Evolutionary conservation across 92 coral and sea anemone species (phyloP).

Genomic region (Hydrozoanthus gracilis): DNA sequence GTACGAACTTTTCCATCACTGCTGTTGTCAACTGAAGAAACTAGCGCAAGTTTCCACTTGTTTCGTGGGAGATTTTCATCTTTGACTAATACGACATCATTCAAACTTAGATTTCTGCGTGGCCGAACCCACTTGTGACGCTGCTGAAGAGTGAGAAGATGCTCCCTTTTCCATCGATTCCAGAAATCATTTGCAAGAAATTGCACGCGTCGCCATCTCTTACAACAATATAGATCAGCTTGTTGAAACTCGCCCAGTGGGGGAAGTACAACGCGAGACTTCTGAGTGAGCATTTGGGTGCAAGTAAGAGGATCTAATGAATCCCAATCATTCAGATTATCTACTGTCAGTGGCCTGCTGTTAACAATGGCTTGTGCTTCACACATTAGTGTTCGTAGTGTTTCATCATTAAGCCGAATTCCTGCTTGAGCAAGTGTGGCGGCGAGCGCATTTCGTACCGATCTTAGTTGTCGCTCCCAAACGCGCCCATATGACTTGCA

Average conservation of each 20-base stretch:
- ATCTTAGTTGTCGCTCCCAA: slow-evolving; percentile 27
- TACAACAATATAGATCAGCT: neutral
- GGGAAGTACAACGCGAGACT: neutral
- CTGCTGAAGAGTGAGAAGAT: no score
- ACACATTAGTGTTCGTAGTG: slow-evolving; percentile 8
- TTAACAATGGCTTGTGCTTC: no score
- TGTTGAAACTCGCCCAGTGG: slow-evolving; percentile 29
- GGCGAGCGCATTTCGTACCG: slow-evolving; percentile 32
- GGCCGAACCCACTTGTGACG: no score
- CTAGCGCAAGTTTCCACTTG: no score
- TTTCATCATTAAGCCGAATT: slow-evolving; percentile 26
- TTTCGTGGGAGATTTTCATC: no score
- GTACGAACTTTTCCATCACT: no score
- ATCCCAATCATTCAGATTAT: neutral
- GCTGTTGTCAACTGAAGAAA: no score
- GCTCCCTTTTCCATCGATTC: no score
- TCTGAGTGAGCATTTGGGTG: slow-evolving; percentile 23
- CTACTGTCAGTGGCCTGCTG: slow-evolving; percentile 25
- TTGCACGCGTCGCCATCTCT: slow-evolving; percentile 42
- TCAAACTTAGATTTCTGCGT: no score
- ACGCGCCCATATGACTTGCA: slow-evolving; percentile 42
- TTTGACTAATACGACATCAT: no score
- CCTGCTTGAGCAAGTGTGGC: slow-evolving; percentile 12
- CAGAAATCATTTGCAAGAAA: no score
- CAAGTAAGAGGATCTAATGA: slow-evolving; percentile 27